Conservation (phyloP, 1,140 invertebrate genomes). For the Megalopta genalis region DNA sequence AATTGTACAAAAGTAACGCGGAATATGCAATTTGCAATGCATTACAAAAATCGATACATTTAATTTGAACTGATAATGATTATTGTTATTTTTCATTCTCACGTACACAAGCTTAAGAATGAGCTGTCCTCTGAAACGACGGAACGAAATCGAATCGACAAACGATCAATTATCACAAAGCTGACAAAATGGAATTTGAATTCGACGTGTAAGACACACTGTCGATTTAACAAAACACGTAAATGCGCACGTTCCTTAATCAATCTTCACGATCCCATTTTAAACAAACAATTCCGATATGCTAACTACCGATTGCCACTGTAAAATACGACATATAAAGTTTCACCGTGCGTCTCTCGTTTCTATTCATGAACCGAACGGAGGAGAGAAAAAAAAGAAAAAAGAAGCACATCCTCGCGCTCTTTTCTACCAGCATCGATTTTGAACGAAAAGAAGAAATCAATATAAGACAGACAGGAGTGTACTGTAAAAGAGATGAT, state of each 20-base stretch:
- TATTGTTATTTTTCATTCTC: neutral
- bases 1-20: neutral
- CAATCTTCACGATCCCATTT: neutral
- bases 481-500: neutral
- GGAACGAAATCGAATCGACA: neutral
- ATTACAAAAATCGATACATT: neutral
- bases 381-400: neutral
- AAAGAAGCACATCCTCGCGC: slow-evolving; percentile 7
- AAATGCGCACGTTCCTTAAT: slow-evolving; percentile 36
- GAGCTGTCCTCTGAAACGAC: neutral
- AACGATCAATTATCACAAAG: neutral
- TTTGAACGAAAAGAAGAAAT: slow-evolving; percentile 15
- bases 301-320: too few relatives aligned
- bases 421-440: slow-evolving; percentile 35
- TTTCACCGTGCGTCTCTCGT: neutral
- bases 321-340: neutral
- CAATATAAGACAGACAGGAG: neutral
- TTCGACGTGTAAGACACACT: slow-evolving; percentile 2
- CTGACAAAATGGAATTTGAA: neutral
- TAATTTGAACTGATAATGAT: neutral
- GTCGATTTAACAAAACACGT: neutral
- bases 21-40: neutral
- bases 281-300: neutral
- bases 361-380: neutral
- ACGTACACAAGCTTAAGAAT: neutral